Percentiles rank a stretch among this genome's conserved stretches.
phyloP scores from a whole-genome alignment of 2,888 invertebrate species.

The Diarsia brunnea region DNA sequence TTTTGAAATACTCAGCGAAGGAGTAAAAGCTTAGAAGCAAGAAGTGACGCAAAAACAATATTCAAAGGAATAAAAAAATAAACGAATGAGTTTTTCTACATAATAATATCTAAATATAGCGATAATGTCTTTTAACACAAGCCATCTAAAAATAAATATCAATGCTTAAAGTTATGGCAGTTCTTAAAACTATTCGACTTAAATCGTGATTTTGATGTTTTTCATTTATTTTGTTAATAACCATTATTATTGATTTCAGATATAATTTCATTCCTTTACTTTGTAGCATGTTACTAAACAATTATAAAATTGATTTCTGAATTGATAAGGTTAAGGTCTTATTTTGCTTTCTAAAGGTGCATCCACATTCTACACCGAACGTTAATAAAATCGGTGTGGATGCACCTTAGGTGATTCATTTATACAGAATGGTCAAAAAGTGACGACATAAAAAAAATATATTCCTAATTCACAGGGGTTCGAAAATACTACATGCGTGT shows the following conservation, averaged over 20 bases:
- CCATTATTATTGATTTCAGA: not conserved
- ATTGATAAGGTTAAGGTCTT: not conserved
- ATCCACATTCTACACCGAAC: not conserved
- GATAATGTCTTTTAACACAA: constrained; percentile 59
- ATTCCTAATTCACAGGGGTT: not conserved
- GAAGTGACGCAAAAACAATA: constrained; percentile 29
- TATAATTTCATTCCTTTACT: not conserved
- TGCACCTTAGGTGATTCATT: not conserved
- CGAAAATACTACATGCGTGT: not conserved
- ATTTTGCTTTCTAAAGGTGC: not conserved
- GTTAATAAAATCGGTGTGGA: not conserved
- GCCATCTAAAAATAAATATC: constrained; percentile 74
- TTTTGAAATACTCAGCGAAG: constrained; percentile 17
- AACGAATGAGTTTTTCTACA: constrained; percentile 31
- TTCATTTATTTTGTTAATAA: not conserved
- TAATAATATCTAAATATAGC: constrained; percentile 52
- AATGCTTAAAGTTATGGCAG: constrained; percentile 77
- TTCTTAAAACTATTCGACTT: constrained; percentile 66
- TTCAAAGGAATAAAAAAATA: constrained; percentile 2
- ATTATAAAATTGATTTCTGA: not conserved
- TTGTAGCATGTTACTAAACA: not conserved
- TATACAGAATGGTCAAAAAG: not conserved
- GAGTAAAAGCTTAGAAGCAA: constrained; percentile 29
- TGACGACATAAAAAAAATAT: not conserved
- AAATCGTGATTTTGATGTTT: constrained; percentile 8